Conservation (phyloP, 2,113 vertebrate species). For the Perognathus longimembris region DNA sequence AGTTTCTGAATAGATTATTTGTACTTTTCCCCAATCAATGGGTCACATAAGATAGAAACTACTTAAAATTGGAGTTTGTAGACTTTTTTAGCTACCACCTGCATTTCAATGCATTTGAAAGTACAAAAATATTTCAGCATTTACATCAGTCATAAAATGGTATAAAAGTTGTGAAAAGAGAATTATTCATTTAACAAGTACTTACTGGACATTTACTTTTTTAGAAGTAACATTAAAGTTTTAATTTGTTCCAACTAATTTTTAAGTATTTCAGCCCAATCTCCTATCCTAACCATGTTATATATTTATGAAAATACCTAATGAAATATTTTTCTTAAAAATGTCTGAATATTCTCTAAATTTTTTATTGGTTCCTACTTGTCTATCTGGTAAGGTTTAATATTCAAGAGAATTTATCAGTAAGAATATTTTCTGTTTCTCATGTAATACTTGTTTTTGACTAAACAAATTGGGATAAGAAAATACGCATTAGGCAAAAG, state of each 20-base stretch:
- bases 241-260: not conserved
- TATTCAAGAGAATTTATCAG: not conserved
- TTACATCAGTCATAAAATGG: not conserved
- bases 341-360: not conserved
- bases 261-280: not conserved
- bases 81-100: not conserved
- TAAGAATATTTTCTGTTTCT: not conserved
- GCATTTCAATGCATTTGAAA: constrained; percentile 11
- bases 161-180: not conserved
- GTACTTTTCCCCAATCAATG: not conserved
- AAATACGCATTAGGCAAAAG: not conserved
- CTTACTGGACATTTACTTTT: not conserved
- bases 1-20: constrained; percentile 16
- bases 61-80: not conserved
- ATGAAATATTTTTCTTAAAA: not conserved
- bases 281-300: not conserved
- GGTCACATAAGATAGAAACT: not conserved
- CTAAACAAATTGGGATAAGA: not conserved
- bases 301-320: not conserved
- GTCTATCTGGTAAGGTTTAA: not conserved
- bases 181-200: not conserved
- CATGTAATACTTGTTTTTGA: not conserved
- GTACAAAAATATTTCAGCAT: not conserved
- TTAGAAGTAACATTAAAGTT: not conserved
- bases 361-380: not conserved